Evolutionary conservation across 2,888 invertebrate genomes (phyloP), one percentile per base, ranked within the genome.

Genomic region (Drosophila aldrichi): DNA sequence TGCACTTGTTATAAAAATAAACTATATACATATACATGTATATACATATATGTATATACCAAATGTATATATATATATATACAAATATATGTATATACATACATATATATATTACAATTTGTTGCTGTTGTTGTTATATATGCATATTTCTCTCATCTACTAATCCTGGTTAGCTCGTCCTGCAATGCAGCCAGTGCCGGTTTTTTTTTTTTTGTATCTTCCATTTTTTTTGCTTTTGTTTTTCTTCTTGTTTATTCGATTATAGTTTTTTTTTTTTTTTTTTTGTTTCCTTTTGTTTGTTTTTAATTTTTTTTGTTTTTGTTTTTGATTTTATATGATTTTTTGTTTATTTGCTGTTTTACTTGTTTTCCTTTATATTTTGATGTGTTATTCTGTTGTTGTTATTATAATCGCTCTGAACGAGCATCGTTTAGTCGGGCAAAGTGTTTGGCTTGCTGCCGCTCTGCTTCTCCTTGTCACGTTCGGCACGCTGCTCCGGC

Each of bases 401-500:
- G 29, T 10, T 48, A 5, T 46, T 46, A 1, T n/a, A 36, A 9
- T 22, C n/a, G 32, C 18, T 48, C 18, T 58, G 16, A 54, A 29
- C 34, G n/a, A 38, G 41, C 61, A n/a, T 6, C 22, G 29, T 32
- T 41, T 70, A 91, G 77, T 91, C 91, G 62, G 90, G 83, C 69
- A 90, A 79, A 81, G 90, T 55, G 32, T 60, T 80, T 54, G 90
- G 83, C 77, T 91, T 91, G 79, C 61, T 61, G 38, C 61, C 52
- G 61, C 60, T 48, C 59, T 68, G 68, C 69, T 92, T 92, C 80
- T 92, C 92, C 80, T 92, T 91, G 70, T 92, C 91, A 44, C 90
- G 82, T 67, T 91, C 91, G 65, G 89, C 90, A 63, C 91, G 91
- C 66, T 90, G 88, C 76, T 91, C 92, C 73, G 91, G 20, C 70